Base-by-base conservation (phyloP, 2,888 invertebrate species). In the Drosophila barbarae region DNA sequence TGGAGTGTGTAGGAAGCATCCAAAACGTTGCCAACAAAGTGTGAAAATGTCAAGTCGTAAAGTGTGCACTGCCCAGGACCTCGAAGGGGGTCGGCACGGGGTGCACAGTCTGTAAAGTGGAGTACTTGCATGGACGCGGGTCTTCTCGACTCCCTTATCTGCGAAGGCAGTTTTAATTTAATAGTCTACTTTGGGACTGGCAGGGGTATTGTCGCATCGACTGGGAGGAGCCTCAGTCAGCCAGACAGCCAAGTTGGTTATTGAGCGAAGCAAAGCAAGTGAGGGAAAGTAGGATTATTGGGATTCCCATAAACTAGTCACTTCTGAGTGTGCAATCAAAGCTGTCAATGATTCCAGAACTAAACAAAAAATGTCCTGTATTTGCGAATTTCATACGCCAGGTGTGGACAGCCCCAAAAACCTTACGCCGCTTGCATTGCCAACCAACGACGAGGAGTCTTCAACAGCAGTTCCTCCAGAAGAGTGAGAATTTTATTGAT, bases 11-110 rank as follows among this genome's bases (percentile, higher is more conserved):
- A 28, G 49, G 63, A 70, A 49, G 54, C 41, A 53, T 65, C 69
- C 61, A 68, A 67, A 76, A 53, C 74, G 55, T 65, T 72, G 72
- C 77, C 84, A 87, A 76, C 87, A 87, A 87, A 86, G 88, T 87
- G 87, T 87, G 87, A 88, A 87, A 87, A 86, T 86, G 85, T 85
- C 87, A 87, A 86, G 87, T 88, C 87, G 87, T 85, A 85, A 82
- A 82, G 71, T 79, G 84, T 78, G 72, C 73, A 64, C 57, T 44
- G 64, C 59, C 41, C 56, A 50, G 28, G 41, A 35, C 23, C 42
- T 44, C 8, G 47, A n/a, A 36, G 35, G n/a, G 30, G 12, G 50
- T 13, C 26, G 12, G 34, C 18, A 12, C 7, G 35, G 18, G 41
- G 26, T 50, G 12, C 9, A 26, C 9, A 26, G 50, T 39, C 71